These are phyloP conservation scores for Aphelinus certus DNA, from an alignment of 1,140 invertebrate genomes.

Conservation along the genomic window DNA sequence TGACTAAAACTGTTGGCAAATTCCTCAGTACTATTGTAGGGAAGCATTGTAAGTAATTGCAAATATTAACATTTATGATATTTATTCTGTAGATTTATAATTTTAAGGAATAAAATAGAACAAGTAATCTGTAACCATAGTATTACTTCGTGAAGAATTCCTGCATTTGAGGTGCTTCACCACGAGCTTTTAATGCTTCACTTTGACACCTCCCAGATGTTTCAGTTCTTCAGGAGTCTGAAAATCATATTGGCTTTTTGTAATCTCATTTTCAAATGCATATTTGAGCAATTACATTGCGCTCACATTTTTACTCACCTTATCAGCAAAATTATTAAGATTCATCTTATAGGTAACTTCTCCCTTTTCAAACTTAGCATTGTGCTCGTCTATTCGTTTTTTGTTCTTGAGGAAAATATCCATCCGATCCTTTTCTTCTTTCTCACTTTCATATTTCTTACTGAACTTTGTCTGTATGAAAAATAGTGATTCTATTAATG, in stretches of 20 bases:
- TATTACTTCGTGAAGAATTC: background rate
- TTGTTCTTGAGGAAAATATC: slow-evolving; percentile 1
- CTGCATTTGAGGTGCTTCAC: background rate
- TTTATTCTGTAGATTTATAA: no score
- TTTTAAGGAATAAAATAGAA: no score
- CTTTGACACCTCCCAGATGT: background rate
- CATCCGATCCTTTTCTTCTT: background rate
- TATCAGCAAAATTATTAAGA: background rate
- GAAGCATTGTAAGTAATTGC: no score
- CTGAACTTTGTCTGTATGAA: background rate
- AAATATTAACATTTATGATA: no score
- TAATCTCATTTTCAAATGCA: no score
- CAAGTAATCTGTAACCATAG: background rate
- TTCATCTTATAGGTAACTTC: background rate
- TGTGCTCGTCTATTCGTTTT: background rate
- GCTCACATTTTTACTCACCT: background rate
- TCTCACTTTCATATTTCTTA: background rate
- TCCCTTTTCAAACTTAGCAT: slow-evolving; percentile 9
- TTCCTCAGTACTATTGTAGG: no score
- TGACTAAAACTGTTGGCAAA: no score
- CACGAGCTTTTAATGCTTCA: background rate
- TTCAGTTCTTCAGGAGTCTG: background rate
- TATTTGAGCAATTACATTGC: background rate
- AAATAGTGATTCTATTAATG: background rate
- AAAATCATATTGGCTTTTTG: background rate